phyloP scores from a whole-genome alignment of 2,888 invertebrate genomes.

The Spisula subtruncata region DNA sequence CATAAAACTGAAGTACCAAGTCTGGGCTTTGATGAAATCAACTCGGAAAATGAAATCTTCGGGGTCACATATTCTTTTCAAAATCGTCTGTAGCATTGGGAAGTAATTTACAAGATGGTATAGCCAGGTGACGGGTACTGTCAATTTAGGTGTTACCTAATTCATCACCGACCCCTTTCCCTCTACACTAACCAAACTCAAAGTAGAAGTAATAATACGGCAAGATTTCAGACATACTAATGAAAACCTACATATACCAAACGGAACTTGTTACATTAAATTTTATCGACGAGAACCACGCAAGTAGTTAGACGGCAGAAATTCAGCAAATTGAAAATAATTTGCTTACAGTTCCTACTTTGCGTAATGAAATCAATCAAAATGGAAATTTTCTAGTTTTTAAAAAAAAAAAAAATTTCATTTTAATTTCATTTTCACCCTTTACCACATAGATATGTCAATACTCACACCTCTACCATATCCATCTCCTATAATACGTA shows the following conservation, averaged over 20 bases:
- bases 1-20: not conserved
- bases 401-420: too few species aligned
- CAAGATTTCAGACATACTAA: not conserved
- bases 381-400: too few species aligned
- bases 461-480: too few species aligned
- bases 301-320: not conserved
- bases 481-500: too few species aligned
- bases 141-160: conserved; percentile 46
- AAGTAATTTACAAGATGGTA: not conserved
- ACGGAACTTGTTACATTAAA: conserved; percentile 3
- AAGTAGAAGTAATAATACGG: not conserved
- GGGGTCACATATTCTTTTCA: not conserved
- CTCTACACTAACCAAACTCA: not conserved
- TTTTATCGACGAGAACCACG: not conserved
- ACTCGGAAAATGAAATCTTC: not conserved
- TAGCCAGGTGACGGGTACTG: conserved; percentile 34
- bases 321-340: not conserved
- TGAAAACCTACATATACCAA: not conserved
- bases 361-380: not conserved
- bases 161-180: conserved; percentile 36
- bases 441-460: too few species aligned
- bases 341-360: not conserved
- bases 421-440: too few species aligned
- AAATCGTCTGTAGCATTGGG: not conserved
- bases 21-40: not conserved